Evolutionary conservation across 92 coral and sea anemone species (phyloP), one percentile per base, ranked within the genome.

Genomic region (Phenganax subtilis): DNA sequence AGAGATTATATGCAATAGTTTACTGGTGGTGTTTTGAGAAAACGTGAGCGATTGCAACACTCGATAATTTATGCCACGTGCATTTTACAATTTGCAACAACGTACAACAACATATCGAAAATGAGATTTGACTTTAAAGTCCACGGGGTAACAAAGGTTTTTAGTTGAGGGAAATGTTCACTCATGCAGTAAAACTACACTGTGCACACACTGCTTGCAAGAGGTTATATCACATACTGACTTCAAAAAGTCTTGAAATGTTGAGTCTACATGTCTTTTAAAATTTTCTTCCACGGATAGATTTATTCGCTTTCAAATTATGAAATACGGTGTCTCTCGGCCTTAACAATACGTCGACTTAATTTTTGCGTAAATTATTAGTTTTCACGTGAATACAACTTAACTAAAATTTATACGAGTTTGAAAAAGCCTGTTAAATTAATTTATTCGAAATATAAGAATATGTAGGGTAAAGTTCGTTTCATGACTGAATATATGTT

Each of bases 11-110:
- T 52, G 70, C 9, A 7, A 54, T 57, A 57, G 12, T 9, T n/a
- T 57, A 44, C 81, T 25, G 81, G 81, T 76, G 70, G 69, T 25
- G 67, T 76, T 76, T 76, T 31, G 30, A 76, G 44, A 10, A 51
- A 59, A 44, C 69, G 30, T 14, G 81, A 28, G 29, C 47, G 12
- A 12, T 29, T 57, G 81, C 44, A 69, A 30, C 16, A 31, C 70
- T 29, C 17, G 60, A 76, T 76, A 57, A 76, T 58, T 76, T 57
- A 76, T 76, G 70, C 56, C 81, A 76, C 81, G 60, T 76, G 81
- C 51, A 4, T 9, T 56, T 27, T 57, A 72, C 20, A 57, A 12
- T 55, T 30, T 75, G 66, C 15, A 30, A 55, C 9, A 71, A 71
- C n/a, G 27, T 71, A 1, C 1, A 15, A 51, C 15, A 12, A 71